Evolutionary conservation across 2,888 invertebrate genomes (phyloP).

Genomic region (Microplitis manilae): DNA sequence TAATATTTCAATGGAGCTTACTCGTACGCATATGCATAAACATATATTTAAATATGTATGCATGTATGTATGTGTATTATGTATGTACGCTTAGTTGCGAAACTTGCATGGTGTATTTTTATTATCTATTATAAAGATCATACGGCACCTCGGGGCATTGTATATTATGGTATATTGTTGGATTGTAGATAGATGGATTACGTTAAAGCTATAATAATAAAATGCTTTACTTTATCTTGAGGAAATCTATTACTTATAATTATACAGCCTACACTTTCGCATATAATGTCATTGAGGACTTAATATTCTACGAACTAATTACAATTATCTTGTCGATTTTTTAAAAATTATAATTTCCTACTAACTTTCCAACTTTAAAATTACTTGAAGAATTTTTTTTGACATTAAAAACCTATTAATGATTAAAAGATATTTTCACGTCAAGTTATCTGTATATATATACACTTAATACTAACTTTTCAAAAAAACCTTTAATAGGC

Average conservation of each 20-base stretch:
- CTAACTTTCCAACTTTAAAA: no score
- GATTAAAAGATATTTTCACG: no score
- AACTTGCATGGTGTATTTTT: conserved; percentile 4
- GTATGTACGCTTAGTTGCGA: neutral
- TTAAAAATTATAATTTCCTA: no score
- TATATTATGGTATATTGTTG: neutral
- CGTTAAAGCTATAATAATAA: conserved; percentile 1
- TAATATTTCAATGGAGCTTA: neutral
- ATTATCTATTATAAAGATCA: conserved; percentile 27
- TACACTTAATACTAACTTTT: no score
- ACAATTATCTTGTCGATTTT: neutral
- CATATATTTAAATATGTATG: neutral
- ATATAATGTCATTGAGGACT: neutral
- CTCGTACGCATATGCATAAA: neutral
- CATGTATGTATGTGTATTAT: neutral
- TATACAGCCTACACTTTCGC: neutral
- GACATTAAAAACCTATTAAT: no score
- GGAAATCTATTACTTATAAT: conserved; percentile 18
- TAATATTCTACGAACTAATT: neutral
- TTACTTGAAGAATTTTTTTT: no score
- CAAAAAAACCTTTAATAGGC: no score
- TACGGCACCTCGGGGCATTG: conserved; percentile 12
- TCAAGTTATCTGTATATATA: no score
- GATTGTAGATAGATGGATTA: conserved; percentile 10
- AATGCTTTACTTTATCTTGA: conserved; percentile 6